Evolutionary conservation across 1,140 invertebrate species (phyloP), one percentile per base, ranked within the genome.

Genomic region (Caerostris darwini): DNA sequence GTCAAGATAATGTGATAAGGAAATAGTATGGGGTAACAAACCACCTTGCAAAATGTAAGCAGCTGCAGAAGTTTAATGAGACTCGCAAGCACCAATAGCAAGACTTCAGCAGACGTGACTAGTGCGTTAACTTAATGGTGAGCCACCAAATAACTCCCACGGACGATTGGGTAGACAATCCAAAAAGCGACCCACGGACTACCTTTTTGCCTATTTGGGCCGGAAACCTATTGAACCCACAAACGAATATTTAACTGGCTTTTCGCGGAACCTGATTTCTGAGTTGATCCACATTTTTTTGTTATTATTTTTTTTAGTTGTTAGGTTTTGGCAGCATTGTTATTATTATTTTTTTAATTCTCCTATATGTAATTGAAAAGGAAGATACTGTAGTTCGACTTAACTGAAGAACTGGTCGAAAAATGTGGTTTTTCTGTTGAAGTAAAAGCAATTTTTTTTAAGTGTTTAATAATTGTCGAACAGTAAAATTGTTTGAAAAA

Each of bases 191-290:
- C 85, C 85, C 85, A 87, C 85, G 85, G 58, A 14, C n/a, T 83
- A 57, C 34, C 34, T 87, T 87, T 87, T 87, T 61, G 54, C 61
- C 64, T 34, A 69, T 67, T 69, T 89, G 64, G 64, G 64, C 87
- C 87, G 87, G 87, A 89, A 89, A 71, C 64, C 87, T 89, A 69
- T 89, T 89, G 61, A 89, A 50, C 61, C 64, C 34, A 89, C 87
- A 69, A 64, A 89, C 50, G 34, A 53, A 57, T 17, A 61, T 69
- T 50, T 64, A 69, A 59, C 69, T 64, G 34, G 10, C 53, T 58
- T 3, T 14, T 17, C 59, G 34, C 69, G 19, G 69, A 77, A 64
- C 19, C 85, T 61, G 59, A 50, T 87, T 61, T 87, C 58, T 50
- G 7, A 34, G n/a, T 64, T 50, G 85, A 87, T 14, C 85, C n/a